phyloP scores from a whole-genome alignment of 92 coral and sea anemone species.

The Meandrina meandrites region DNA sequence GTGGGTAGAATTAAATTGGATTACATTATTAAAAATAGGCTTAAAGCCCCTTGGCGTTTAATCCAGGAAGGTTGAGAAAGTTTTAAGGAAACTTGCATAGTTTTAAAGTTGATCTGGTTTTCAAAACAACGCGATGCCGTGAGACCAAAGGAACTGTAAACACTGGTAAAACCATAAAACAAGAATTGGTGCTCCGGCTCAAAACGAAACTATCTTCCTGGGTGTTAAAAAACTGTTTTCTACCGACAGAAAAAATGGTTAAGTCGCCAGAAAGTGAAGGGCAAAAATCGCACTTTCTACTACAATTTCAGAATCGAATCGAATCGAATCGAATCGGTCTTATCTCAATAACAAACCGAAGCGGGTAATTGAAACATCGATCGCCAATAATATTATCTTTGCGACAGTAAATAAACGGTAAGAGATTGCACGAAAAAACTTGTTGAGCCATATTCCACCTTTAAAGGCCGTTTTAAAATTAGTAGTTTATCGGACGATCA shows the following conservation, averaged over 20 bases:
- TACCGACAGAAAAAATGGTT: background rate
- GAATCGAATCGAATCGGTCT: background rate
- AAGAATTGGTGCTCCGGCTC: background rate
- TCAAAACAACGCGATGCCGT: background rate
- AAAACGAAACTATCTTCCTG: background rate
- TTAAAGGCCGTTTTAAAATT: background rate
- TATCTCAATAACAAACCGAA: background rate
- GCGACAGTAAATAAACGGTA: background rate
- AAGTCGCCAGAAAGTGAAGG: background rate
- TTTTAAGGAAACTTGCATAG: background rate
- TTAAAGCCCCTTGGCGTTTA: background rate
- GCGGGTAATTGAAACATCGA: conserved; percentile 13
- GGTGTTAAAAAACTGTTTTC: background rate
- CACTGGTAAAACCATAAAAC: background rate
- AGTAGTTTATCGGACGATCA: background rate
- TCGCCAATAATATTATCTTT: background rate
- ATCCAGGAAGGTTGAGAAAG: background rate
- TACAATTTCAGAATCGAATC: background rate
- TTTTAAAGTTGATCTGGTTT: background rate
- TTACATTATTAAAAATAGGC: background rate
- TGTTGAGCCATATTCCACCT: background rate
- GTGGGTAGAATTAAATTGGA: background rate
- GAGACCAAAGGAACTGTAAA: conserved; percentile 3
- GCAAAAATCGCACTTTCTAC: background rate
- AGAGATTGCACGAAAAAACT: background rate